Evolutionary conservation across 2,113 vertebrate species (phyloP), one percentile per base, ranked within the genome.

Genomic region (Ranitomeya variabilis): DNA sequence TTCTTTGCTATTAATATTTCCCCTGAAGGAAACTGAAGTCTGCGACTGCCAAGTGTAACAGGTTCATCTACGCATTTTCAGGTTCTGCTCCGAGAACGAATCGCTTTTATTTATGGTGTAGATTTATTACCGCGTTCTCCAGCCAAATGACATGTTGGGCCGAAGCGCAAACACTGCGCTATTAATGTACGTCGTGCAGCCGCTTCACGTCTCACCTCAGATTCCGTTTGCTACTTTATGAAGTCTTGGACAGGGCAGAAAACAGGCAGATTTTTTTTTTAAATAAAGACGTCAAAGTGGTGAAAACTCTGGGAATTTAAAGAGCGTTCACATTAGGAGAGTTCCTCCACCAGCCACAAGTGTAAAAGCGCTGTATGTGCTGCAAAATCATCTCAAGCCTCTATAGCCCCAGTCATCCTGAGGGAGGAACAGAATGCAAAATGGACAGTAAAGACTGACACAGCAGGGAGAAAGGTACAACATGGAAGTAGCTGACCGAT

Each of bases 111-210:
- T 66, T 66, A 77, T 77, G 26, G 31, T 18, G 73, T 19, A 64
- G n/a, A 66, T 78, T 78, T 77, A 78, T 86, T 52, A 79, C 62
- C 59, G 66, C 37, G 7, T 18, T 66, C 60, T 66, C 19, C 23
- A 14, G 74, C 85, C 85, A 79, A 19, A 78, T 86, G 85, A 86
- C 74, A 66, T 26, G 62, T 54, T 54, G 60, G 59, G 21, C 57
- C 37, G 4, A 8, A 77, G 85, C 59, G 83, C 45, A 78, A 59
- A 86, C 85, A 86, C 54, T 86, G 57, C n/a, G 37, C 85, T 86
- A 86, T 86, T 86, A 60, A 86, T 86, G 74, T 26, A 79, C 23
- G 31, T 66, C 74, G 74, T 54, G 31, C 52, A 51, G 59, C 85
- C 79, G 59, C 85, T 26, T 66, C 74, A 86, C 64, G 59, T 10